Percentiles rank a stretch among this genome's conserved stretches.
Conservation (phyloP, 2,113 vertebrate species). For the Neogale vison region DNA sequence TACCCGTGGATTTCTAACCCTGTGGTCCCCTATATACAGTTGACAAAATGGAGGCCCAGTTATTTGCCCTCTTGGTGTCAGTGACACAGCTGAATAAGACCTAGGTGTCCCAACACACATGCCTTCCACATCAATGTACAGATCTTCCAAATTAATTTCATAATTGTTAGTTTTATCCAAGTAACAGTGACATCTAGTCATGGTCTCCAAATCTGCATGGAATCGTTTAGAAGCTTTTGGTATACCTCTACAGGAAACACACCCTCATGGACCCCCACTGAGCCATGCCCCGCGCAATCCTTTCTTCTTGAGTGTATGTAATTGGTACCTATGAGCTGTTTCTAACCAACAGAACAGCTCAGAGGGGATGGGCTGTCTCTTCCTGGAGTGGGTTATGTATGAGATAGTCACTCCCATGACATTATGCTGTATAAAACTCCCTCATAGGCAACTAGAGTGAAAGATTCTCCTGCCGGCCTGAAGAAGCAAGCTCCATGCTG, state of each 20-base stretch:
- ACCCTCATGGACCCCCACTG: rapidly evolving
- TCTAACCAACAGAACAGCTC: not conserved
- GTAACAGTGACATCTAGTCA: not conserved
- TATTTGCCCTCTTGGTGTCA: not conserved
- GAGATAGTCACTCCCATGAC: rapidly evolving
- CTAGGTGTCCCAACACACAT: too few species aligned
- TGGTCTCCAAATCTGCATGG: not conserved
- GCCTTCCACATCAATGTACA: too few species aligned
- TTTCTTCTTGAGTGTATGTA: too few species aligned
- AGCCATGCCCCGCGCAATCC: not conserved
- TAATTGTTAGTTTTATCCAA: not conserved
- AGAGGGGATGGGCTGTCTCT: not conserved
- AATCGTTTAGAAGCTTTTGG: not conserved
- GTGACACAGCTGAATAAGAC: not conserved
- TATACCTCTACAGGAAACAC: not conserved
- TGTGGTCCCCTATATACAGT: rapidly evolving
- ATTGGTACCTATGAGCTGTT: not conserved
- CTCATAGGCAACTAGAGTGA: rapidly evolving
- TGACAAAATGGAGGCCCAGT: not conserved
- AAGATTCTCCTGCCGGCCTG: not conserved
- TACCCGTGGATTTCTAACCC: not conserved
- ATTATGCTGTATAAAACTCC: not conserved
- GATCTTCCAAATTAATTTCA: not conserved
- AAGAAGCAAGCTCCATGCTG: not conserved
- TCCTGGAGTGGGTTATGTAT: not conserved